phyloP scores from a whole-genome alignment of 2,113 vertebrate species.

The Eubucco bourcierii region DNA sequence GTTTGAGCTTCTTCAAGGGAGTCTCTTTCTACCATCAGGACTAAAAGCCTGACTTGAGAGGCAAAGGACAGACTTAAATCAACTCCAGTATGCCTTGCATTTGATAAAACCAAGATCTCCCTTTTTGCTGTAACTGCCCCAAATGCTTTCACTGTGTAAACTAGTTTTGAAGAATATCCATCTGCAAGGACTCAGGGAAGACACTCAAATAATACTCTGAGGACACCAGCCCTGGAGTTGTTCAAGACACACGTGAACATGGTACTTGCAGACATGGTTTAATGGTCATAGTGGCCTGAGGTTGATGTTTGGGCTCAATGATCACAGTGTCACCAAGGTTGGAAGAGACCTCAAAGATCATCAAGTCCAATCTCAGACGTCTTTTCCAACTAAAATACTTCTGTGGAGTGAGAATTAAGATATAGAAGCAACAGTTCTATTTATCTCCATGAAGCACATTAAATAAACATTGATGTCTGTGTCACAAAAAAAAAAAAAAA shows the following conservation, averaged over 20 bases:
- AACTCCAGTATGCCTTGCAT: neutral
- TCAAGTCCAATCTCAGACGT: too few species aligned
- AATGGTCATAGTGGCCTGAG: too few species aligned
- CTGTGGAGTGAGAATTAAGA: too few species aligned
- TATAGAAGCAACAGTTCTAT: neutral
- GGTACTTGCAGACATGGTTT: too few species aligned
- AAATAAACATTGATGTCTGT: slow-evolving; percentile 20
- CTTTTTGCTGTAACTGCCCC: neutral
- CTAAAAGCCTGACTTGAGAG: neutral
- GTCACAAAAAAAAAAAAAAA: neutral
- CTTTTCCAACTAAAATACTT: too few species aligned
- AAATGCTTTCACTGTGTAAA: neutral
- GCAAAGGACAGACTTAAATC: neutral
- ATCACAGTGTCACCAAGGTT: too few species aligned
- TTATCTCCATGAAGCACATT: slow-evolving; percentile 25
- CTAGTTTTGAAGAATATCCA: neutral
- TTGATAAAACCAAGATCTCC: neutral
- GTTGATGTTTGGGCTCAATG: too few species aligned
- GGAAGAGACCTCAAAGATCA: too few species aligned
- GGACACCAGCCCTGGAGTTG: neutral
- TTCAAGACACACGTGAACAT: too few species aligned
- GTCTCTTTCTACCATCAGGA: neutral
- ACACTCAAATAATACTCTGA: neutral
- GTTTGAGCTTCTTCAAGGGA: neutral
- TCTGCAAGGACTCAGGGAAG: neutral